A percentile compares a stretch with the other conserved stretches of the same genome.
These are phyloP conservation scores for Pardalotus punctatus DNA, from an alignment of 2,113 vertebrate species.

Conservation along the genomic window DNA sequence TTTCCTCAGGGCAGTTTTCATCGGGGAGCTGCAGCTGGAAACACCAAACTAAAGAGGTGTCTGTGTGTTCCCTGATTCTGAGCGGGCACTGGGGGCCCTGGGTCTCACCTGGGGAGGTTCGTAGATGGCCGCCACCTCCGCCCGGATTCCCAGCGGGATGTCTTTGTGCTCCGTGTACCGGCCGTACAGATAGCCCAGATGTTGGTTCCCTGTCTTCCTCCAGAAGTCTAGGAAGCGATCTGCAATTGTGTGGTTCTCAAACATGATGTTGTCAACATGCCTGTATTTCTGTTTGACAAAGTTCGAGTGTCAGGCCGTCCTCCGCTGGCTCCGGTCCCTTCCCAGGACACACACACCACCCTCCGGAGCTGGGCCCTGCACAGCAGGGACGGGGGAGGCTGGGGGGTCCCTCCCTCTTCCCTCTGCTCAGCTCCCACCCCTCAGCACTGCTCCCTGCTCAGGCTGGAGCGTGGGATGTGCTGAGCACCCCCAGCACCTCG, in stretches of 20 bases:
- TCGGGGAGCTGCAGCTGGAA: not conserved
- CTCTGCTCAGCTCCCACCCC: not conserved
- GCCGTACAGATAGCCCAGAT: conserved; percentile 92
- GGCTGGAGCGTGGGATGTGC: not conserved
- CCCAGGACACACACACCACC: not conserved
- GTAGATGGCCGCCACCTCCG: conserved; percentile 95
- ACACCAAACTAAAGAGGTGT: fast-evolving
- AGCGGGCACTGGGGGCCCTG: fast-evolving
- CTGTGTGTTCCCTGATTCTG: fast-evolving
- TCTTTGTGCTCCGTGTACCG: conserved; percentile 96
- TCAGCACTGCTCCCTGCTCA: not conserved
- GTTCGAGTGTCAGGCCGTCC: conserved; percentile 31
- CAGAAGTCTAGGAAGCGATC: conserved; percentile 99
- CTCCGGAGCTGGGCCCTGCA: not conserved
- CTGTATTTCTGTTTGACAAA: conserved; percentile 88
- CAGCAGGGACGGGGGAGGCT: not conserved
- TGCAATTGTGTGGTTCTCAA: conserved; percentile 98
- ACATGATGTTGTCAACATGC: conserved; percentile 99
- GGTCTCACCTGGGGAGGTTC: conserved; percentile 88
- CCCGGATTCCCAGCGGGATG: conserved; percentile 94
- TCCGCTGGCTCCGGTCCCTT: not conserved
- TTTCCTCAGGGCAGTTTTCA: not conserved
- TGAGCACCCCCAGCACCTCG: not conserved
- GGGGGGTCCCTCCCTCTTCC: not conserved
- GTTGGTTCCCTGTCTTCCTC: conserved; percentile 96